Evolutionary conservation across 2,888 invertebrate species (phyloP).

Genomic region (Cheilosia vernalis): DNA sequence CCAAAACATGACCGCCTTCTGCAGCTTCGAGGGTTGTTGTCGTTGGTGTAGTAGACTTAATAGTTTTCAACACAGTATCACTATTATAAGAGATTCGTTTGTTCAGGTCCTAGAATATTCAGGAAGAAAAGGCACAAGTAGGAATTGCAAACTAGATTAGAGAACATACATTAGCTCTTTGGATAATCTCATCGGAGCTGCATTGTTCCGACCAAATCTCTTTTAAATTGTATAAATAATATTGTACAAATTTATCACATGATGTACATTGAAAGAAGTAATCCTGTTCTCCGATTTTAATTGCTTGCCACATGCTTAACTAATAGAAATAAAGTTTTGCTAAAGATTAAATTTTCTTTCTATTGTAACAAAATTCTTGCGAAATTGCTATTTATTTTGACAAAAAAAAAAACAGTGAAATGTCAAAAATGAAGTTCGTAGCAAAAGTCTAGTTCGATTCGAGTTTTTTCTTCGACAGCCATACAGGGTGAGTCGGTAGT

Average conservation of each 20-base stretch:
- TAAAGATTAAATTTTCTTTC: no score
- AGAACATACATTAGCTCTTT: conserved; percentile 74
- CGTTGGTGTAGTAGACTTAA: conserved; percentile 66
- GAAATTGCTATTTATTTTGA: conserved; percentile 18
- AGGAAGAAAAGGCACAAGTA: background rate
- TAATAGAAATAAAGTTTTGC: conserved; percentile 4
- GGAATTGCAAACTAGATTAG: background rate
- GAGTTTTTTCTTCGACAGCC: background rate
- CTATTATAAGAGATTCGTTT: conserved; percentile 79
- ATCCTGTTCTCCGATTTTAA: conserved; percentile 85
- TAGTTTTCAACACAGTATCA: conserved; percentile 75
- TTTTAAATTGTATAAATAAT: conserved; percentile 76
- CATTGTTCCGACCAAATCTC: conserved; percentile 75
- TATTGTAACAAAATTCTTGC: conserved; percentile 20
- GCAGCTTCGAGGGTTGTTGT: conserved; percentile 34
- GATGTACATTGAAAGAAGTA: conserved; percentile 72
- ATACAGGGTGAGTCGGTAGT: background rate
- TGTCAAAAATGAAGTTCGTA: background rate
- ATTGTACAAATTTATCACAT: conserved; percentile 50
- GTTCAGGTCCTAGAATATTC: conserved; percentile 77
- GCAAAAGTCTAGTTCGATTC: background rate
- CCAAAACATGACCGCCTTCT: conserved; percentile 58
- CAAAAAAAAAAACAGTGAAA: background rate
- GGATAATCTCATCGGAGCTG: conserved; percentile 14
- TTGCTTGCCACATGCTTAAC: conserved; percentile 82